These are phyloP conservation scores for Gallinago media DNA, from an alignment of 2,113 vertebrate species.

Conservation along the genomic window DNA sequence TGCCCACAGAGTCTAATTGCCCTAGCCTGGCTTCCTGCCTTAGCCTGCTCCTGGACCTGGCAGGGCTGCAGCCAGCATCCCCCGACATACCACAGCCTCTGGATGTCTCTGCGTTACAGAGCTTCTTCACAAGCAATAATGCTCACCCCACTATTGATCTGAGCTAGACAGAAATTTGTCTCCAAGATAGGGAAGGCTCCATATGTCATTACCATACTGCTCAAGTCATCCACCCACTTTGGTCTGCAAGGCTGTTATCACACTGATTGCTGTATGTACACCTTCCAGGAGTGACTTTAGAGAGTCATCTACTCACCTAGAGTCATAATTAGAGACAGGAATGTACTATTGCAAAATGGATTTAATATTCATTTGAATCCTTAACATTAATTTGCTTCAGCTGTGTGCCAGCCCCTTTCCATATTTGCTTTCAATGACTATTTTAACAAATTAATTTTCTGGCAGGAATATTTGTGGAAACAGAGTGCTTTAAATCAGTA, in stretches of 20 bases:
- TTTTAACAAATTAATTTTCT: background rate
- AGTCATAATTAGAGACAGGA: slow-evolving; percentile 52
- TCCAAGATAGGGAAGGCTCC: slow-evolving; percentile 35
- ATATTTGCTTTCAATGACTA: background rate
- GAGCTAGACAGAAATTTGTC: background rate
- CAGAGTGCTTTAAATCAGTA: background rate
- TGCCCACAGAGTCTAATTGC: rapidly evolving
- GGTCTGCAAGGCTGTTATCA: slow-evolving; percentile 43
- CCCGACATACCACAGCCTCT: background rate
- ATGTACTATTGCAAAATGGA: slow-evolving; percentile 49
- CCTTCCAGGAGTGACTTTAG: slow-evolving; percentile 62
- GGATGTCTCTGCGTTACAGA: background rate
- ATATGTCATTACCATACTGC: slow-evolving; percentile 15
- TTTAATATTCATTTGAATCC: slow-evolving; percentile 35
- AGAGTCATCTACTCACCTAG: slow-evolving; percentile 1
- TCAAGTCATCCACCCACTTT: slow-evolving; percentile 59
- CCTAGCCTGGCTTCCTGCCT: background rate
- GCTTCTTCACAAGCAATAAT: background rate
- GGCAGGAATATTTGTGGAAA: slow-evolving; percentile 2
- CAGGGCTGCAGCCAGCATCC: no score
- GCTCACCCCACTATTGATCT: background rate
- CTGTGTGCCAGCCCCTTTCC: background rate
- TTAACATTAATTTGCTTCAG: slow-evolving; percentile 20
- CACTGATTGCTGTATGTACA: slow-evolving; percentile 27
- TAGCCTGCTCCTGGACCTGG: background rate